A percentile compares a stretch with the other conserved stretches of the same genome.
phyloP scores from a whole-genome alignment of 2,113 vertebrate species.

The Phylloscopus trochiloides region DNA sequence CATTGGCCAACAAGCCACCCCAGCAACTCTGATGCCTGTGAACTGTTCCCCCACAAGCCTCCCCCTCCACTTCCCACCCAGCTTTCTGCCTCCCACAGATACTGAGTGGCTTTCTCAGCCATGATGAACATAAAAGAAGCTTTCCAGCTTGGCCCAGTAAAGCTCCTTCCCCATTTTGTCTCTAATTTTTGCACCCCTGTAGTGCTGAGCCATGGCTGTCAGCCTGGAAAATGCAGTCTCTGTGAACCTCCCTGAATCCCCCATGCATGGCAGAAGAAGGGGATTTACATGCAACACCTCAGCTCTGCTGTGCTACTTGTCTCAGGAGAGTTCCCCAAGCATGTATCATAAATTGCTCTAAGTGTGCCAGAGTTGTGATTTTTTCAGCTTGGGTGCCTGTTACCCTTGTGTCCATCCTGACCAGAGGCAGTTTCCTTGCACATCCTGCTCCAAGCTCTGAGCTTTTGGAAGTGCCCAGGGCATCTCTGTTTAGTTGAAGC shows the following conservation, averaged over 20 bases:
- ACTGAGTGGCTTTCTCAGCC: neutral
- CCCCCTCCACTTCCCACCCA: neutral
- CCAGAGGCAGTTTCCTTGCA: neutral
- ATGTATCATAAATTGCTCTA: neutral
- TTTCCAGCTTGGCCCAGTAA: neutral
- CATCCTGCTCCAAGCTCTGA: neutral
- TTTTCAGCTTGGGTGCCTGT: fast-evolving
- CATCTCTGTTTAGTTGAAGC: neutral
- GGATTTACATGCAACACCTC: neutral
- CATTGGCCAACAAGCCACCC: neutral
- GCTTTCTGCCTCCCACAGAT: neutral
- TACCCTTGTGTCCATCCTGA: neutral
- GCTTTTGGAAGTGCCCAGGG: neutral
- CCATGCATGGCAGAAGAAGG: fast-evolving
- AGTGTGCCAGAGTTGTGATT: neutral
- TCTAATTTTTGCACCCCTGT: neutral
- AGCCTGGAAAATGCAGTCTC: neutral
- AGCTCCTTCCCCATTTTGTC: neutral
- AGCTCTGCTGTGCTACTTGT: neutral
- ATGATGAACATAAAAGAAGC: neutral
- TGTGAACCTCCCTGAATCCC: neutral
- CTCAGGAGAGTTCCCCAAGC: neutral
- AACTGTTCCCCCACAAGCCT: neutral
- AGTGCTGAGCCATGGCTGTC: neutral
- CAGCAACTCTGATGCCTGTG: neutral